phyloP scores from a whole-genome alignment of 2,888 invertebrate genomes.

The Amphipyra berbera region DNA sequence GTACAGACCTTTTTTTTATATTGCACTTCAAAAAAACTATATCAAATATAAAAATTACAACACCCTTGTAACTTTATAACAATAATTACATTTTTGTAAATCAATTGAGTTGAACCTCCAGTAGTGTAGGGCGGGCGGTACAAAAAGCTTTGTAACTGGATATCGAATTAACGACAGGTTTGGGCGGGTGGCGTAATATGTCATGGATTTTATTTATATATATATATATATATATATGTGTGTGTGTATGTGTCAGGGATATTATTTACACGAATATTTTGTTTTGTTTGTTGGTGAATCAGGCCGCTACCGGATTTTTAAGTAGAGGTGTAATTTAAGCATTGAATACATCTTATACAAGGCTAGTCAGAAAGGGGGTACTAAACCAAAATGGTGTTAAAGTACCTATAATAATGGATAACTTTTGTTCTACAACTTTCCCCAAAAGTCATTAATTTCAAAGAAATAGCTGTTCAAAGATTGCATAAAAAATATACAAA shows the following conservation, averaged over 20 bases:
- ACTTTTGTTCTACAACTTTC: too few relatives aligned
- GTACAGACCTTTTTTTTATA: too few relatives aligned
- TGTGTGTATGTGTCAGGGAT: constrained; percentile 1
- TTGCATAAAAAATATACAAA: too few relatives aligned
- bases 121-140: constrained; percentile 8
- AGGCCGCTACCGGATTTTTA: too few relatives aligned
- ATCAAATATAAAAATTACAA: constrained; percentile 32
- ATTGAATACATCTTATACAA: too few relatives aligned
- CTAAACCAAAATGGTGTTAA: too few relatives aligned
- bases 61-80: constrained; percentile 39
- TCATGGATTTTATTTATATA: constrained; percentile 11
- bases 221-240: too few relatives aligned
- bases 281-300: neutral
- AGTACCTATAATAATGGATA: too few relatives aligned
- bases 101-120: constrained; percentile 44
- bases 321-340: too few relatives aligned
- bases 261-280: constrained; percentile 23
- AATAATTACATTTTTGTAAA: constrained; percentile 47
- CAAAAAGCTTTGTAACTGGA: constrained; percentile 47
- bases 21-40: neutral
- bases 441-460: too few relatives aligned
- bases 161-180: constrained; percentile 51
- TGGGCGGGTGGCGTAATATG: constrained; percentile 22
- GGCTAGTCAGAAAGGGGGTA: too few relatives aligned
- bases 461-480: too few relatives aligned